phyloP scores from a whole-genome alignment of 2,113 vertebrate genomes.

The Bufo bufo region DNA sequence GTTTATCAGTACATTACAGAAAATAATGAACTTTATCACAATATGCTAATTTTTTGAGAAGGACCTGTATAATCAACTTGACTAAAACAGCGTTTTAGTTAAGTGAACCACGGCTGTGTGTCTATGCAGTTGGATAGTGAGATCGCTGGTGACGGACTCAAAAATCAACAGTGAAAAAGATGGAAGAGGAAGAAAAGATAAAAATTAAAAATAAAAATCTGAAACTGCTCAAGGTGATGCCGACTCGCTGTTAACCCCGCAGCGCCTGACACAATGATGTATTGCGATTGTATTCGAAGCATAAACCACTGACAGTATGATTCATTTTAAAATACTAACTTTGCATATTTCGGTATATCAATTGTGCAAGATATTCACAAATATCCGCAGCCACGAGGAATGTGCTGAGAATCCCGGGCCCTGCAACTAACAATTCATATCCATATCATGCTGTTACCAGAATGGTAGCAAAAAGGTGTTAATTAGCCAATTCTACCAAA shows the following conservation, averaged over 20 bases:
- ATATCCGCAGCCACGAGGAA: not conserved
- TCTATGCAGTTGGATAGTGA: too few species aligned
- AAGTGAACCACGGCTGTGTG: too few species aligned
- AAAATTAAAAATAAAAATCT: not conserved
- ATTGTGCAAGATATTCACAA: slow-evolving; percentile 2
- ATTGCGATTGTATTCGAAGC: slow-evolving; percentile 8
- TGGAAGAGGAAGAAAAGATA: not conserved
- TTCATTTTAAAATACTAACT: slow-evolving; percentile 39
- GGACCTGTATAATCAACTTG: too few species aligned
- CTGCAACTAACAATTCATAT: slow-evolving; percentile 17
- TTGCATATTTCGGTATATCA: slow-evolving; percentile 36
- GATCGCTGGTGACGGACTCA: not conserved
- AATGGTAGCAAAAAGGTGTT: not conserved
- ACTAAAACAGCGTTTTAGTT: too few species aligned
- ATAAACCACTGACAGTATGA: slow-evolving; percentile 25
- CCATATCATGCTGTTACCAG: not conserved
- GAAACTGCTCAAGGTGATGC: not conserved
- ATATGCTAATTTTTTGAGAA: too few species aligned
- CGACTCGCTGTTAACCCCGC: slow-evolving; percentile 9
- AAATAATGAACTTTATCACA: too few species aligned
- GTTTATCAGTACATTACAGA: too few species aligned
- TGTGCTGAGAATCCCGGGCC: not conserved
- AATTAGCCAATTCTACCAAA: slow-evolving; percentile 8
- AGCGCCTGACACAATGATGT: slow-evolving; percentile 30
- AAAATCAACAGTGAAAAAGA: not conserved